These are phyloP conservation scores for Synanthedon tipuliformis DNA, from an alignment of 2,888 invertebrate species.

Conservation along the genomic window DNA sequence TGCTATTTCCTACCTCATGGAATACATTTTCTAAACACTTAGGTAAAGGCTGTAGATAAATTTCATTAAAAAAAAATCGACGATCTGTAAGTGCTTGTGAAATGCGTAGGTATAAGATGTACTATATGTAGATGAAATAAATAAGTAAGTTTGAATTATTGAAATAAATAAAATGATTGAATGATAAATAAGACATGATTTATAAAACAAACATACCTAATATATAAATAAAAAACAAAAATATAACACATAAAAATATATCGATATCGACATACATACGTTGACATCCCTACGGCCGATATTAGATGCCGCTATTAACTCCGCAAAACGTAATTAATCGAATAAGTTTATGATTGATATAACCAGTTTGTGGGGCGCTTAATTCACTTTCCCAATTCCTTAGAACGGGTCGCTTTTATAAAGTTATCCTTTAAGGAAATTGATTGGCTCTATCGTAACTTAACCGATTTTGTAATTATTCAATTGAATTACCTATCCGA, in stretches of 20 bases:
- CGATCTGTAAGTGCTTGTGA: too few relatives aligned
- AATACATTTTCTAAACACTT: too few relatives aligned
- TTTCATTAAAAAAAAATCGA: too few relatives aligned
- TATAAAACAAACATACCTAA: too few relatives aligned
- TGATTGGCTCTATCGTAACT: conserved; percentile 52
- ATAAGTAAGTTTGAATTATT: too few relatives aligned
- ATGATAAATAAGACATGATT: too few relatives aligned
- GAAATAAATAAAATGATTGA: too few relatives aligned
- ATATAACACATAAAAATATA: neutral
- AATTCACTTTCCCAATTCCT: conserved; percentile 68
- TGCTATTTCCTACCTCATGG: too few relatives aligned
- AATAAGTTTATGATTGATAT: conserved; percentile 72
- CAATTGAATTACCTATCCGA: conserved; percentile 36
- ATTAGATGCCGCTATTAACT: conserved; percentile 71
- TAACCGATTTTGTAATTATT: conserved; percentile 50
- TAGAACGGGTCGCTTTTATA: conserved; percentile 49
- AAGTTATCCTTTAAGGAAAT: conserved; percentile 63
- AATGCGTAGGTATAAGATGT: too few relatives aligned
- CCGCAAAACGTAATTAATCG: conserved; percentile 72
- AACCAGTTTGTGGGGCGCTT: conserved; percentile 68
- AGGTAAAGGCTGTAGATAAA: too few relatives aligned
- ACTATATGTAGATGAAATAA: too few relatives aligned
- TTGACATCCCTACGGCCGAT: conserved; percentile 41
- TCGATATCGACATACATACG: conserved; percentile 6
- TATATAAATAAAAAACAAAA: too few relatives aligned